Evolutionary conservation across 2,113 vertebrate genomes (phyloP).

Genomic region (Mastomys natalensis): DNA sequence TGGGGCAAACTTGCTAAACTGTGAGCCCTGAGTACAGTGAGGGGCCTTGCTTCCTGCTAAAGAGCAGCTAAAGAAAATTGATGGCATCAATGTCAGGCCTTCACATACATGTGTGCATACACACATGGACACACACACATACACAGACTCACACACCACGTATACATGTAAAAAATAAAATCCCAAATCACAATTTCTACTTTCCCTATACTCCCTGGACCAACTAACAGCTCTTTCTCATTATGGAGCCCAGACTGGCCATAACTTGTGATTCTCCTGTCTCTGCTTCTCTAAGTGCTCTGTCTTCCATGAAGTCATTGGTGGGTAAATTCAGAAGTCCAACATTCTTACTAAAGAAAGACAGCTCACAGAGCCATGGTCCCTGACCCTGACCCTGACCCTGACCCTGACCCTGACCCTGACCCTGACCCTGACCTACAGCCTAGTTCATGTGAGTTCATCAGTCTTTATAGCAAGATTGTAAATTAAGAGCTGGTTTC

Average conservation of each 20-base stretch:
- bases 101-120: not conserved
- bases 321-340: not conserved
- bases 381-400: no score
- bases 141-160: not conserved
- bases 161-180: not conserved
- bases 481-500: slow-evolving; percentile 14
- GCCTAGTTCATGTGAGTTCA: not conserved
- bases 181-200: not conserved
- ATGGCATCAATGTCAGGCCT: not conserved
- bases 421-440: not conserved
- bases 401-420: not conserved
- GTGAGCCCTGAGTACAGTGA: not conserved
- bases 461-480: not conserved
- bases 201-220: not conserved
- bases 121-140: not conserved
- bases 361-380: not conserved
- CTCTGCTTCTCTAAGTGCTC: not conserved
- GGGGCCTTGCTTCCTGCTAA: no score
- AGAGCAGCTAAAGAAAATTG: not conserved
- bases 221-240: not conserved
- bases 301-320: not conserved
- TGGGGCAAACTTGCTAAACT: not conserved
- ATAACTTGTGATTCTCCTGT: not conserved
- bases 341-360: slow-evolving; percentile 21
- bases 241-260: not conserved